phyloP scores from a whole-genome alignment of 2,888 invertebrate genomes.

The Crematogaster levior region DNA sequence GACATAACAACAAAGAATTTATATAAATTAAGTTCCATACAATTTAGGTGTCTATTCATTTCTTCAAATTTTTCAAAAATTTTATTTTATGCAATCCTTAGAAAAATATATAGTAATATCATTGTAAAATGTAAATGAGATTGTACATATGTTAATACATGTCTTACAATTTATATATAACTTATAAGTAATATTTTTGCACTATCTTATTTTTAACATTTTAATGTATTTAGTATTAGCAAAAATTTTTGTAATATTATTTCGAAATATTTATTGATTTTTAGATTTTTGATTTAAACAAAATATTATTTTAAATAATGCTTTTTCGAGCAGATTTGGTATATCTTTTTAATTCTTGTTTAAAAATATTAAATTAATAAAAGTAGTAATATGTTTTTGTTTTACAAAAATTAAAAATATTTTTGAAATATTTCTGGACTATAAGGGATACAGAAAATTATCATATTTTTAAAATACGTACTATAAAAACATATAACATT shows the following conservation, averaged over 20 bases:
- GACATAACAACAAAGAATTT: background rate
- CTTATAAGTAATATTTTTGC: background rate
- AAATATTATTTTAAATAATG: background rate
- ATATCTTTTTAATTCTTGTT: background rate
- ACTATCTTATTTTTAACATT: background rate
- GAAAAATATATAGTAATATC: too few species aligned
- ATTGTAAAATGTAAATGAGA: too few species aligned
- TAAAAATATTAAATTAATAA: too few species aligned
- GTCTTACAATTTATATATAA: too few species aligned
- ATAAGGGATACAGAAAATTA: constrained; percentile 55
- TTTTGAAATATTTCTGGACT: background rate
- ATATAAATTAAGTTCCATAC: background rate
- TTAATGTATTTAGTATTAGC: background rate
- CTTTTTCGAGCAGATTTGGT: background rate
- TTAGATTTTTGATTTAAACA: too few species aligned
- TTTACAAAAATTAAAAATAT: too few species aligned
- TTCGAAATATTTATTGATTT: too few species aligned
- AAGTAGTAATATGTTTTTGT: too few species aligned
- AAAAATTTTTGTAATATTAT: background rate
- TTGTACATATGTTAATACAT: too few species aligned
- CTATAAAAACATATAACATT: constrained; percentile 47
- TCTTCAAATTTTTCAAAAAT: background rate
- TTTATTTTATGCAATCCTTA: too few species aligned
- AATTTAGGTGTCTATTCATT: background rate
- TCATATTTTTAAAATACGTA: constrained; percentile 55